Evolutionary conservation across 53 echinoderm and acorn worm species (phyloP).

Genomic region (Zoroaster sp.): DNA sequence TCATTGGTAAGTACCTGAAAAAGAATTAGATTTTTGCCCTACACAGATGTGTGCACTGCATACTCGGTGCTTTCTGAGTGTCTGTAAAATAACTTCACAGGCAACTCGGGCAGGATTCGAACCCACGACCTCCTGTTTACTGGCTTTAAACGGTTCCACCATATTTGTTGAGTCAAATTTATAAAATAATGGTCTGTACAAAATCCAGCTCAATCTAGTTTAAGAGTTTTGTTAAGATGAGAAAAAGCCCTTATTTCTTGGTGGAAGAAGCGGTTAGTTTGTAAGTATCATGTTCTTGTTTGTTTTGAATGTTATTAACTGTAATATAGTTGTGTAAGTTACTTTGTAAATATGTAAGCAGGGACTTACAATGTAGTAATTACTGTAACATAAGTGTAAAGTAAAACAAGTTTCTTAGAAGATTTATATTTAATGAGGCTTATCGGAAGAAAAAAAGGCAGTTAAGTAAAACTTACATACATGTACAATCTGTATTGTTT

Average conservation of each 20-base stretch:
- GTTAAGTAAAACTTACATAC: not conserved
- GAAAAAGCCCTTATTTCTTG: too few relatives aligned
- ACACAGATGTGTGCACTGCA: too few relatives aligned
- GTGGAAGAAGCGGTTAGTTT: not conserved
- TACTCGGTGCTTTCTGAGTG: too few relatives aligned
- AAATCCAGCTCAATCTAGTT: too few relatives aligned
- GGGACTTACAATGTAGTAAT: not conserved
- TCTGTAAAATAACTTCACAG: too few relatives aligned
- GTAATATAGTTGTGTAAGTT: conserved; percentile 24
- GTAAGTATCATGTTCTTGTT: not conserved
- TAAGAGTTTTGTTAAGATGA: not conserved
- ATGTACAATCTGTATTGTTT: not conserved
- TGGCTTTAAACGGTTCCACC: too few relatives aligned
- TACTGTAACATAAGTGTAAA: conserved; percentile 8
- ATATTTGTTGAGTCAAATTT: too few relatives aligned
- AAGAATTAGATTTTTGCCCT: too few relatives aligned
- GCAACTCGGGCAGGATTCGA: too few relatives aligned
- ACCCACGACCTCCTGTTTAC: too few relatives aligned
- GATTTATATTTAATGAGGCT: conserved; percentile 5
- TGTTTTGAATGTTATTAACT: not conserved
- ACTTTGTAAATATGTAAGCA: conserved; percentile 28
- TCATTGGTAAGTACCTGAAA: too few relatives aligned
- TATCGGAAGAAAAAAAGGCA: not conserved
- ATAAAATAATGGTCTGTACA: too few relatives aligned
- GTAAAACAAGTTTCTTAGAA: not conserved